These are phyloP conservation scores for Calyptommatus sinebrachiatus DNA, from an alignment of 2,113 vertebrate species.

Conservation along the genomic window DNA sequence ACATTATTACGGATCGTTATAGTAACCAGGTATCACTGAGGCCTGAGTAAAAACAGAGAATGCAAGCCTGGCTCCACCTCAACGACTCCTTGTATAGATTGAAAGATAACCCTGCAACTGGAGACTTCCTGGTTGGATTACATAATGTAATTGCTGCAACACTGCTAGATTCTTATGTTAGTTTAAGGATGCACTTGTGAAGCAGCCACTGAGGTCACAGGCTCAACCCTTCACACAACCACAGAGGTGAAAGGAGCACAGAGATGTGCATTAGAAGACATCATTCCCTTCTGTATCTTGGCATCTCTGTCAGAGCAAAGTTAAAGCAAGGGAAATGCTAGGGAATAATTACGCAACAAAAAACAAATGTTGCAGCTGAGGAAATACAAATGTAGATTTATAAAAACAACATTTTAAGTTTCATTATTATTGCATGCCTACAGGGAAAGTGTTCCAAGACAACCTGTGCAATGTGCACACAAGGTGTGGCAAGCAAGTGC, in stretches of 20 bases:
- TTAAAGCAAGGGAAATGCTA: background rate
- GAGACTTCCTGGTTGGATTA: background rate
- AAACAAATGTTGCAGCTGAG: background rate
- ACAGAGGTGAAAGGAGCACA: background rate
- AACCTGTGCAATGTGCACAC: too few species aligned
- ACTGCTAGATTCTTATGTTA: background rate
- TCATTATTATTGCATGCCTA: too few species aligned
- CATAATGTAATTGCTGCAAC: slow-evolving; percentile 2
- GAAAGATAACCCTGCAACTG: background rate
- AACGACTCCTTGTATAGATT: background rate
- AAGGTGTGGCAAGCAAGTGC: too few species aligned
- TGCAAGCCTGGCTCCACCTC: background rate
- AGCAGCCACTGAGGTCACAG: slow-evolving; percentile 9
- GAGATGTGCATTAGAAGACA: background rate
- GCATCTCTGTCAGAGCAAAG: background rate
- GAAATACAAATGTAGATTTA: background rate
- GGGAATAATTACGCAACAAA: background rate
- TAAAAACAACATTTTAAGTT: background rate
- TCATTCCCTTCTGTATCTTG: too few species aligned
- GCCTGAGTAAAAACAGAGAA: background rate
- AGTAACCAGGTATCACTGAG: slow-evolving; percentile 1
- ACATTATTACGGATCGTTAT: too few species aligned
- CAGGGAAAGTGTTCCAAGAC: too few species aligned
- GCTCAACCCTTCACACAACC: background rate
- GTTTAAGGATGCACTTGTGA: background rate